A percentile compares a stretch with the other conserved stretches of the same genome.
Evolutionary conservation across 2,113 vertebrate genomes (phyloP).

Genomic region (Scopus umbretta): DNA sequence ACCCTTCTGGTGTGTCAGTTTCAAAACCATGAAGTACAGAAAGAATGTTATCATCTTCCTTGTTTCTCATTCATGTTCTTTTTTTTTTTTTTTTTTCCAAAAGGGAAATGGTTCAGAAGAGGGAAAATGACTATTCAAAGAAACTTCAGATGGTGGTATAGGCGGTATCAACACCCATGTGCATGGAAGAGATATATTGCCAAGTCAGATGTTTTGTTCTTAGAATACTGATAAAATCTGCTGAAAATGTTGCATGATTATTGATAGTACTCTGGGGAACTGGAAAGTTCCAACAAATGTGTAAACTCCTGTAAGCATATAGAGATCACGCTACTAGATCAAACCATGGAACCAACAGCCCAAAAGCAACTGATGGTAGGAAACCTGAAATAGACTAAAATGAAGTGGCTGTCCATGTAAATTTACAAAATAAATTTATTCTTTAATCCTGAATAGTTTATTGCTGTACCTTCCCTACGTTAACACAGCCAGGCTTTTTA

Average conservation of each 20-base stretch:
- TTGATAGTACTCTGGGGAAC: background rate
- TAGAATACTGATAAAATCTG: background rate
- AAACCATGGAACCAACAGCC: background rate
- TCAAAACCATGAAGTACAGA: background rate
- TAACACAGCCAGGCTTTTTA: background rate
- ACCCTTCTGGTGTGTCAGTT: background rate
- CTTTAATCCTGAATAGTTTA: background rate
- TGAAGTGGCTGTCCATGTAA: rapidly evolving
- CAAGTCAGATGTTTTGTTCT: constrained; percentile 4
- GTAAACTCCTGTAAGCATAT: background rate
- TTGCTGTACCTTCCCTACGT: background rate
- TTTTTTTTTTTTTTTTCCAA: background rate
- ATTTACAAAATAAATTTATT: background rate
- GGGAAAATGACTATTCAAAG: background rate
- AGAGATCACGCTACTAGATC: background rate
- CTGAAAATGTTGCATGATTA: background rate
- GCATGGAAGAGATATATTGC: background rate
- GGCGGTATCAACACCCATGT: background rate
- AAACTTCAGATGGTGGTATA: background rate
- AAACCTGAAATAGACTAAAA: background rate
- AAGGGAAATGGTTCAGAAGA: background rate
- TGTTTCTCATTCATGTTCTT: background rate
- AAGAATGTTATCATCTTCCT: background rate
- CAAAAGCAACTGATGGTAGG: background rate
- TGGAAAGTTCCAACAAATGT: background rate